Percentiles rank a stretch among this genome's conserved stretches.
These are phyloP conservation scores for Pemphigus obesinymphae DNA, from an alignment of 1,140 invertebrate species.

Conservation along the genomic window DNA sequence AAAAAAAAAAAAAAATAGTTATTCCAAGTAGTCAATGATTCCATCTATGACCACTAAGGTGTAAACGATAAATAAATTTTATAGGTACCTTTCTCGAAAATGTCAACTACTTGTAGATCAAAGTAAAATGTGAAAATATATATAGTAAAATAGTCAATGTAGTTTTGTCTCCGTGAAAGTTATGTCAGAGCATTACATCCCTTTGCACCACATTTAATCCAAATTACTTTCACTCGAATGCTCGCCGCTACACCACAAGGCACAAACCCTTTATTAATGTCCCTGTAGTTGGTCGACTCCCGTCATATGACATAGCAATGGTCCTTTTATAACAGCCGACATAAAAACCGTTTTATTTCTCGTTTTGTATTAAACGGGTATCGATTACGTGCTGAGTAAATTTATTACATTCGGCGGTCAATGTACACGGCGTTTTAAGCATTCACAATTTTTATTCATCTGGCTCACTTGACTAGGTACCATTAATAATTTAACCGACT, in stretches of 20 bases:
- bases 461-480: too few species aligned
- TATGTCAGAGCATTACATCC: slow-evolving; percentile 3
- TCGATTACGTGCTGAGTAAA: neutral
- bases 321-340: neutral
- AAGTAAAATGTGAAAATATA: neutral
- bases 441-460: neutral
- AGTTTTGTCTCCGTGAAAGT: slow-evolving; percentile 8
- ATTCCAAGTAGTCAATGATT: neutral
- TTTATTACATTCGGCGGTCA: too few species aligned
- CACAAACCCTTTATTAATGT: slow-evolving; percentile 24
- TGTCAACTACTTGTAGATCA: neutral
- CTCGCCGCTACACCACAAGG: neutral
- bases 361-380: neutral
- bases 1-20: neutral
- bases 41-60: neutral
- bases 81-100: neutral
- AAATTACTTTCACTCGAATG: slow-evolving; percentile 14
- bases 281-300: slow-evolving; percentile 6
- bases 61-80: neutral
- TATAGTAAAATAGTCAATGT: neutral
- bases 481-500: too few species aligned
- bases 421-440: neutral
- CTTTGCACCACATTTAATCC: slow-evolving; percentile 34
- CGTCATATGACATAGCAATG: neutral
- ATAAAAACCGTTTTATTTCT: neutral